Evolutionary conservation across 2,797 vertebrate genomes (phyloP), one percentile per base, ranked within the genome.

Genomic region (Siniperca undulata): DNA sequence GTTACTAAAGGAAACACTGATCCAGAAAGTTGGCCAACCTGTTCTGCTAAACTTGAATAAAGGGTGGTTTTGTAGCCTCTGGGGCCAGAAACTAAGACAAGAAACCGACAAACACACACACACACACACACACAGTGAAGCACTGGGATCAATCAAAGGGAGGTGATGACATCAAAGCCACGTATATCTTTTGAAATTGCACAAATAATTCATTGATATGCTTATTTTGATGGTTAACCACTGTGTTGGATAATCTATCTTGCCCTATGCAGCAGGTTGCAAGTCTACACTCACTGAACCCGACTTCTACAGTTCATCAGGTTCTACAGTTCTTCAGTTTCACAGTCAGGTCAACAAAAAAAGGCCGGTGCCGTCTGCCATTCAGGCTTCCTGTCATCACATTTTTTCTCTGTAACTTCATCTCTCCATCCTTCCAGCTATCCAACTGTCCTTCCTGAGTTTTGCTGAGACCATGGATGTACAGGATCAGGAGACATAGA

Each of bases 371-470:
- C 55, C 1, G 36, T 78, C 70, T 84, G 84, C 62, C 75, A 42
- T 67, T 74, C 38, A 67, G 75, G 42, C 80, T 87, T 88, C 82
- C 87, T 84, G 82, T 60, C 81, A 56, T 70, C 83, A 56, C 62
- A 20, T 20, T 42, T 61, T 80, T 59, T 55, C 72, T 55, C 72
- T 82, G 91, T 87, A 91, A 93, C 90, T 69, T 77, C 74, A 89
- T 92, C 88, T 71, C 64, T 76, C 50, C 62, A 72, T 82, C 86
- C 77, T 86, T 76, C 62, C 55, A 55, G 61, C 53, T 44, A 40
- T 46, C 76, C 74, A 16, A 24, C 74, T 73, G 86, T 74, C 83
- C 87, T 93, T 92, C 87, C 91, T 80, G 86, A 70, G 70, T 80
- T 89, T 74, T 85, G 85, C 89, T 89, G 84, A 91, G 77, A 24